Conservation (phyloP, 1,140 invertebrate genomes). For the Apolygus lucorum region DNA sequence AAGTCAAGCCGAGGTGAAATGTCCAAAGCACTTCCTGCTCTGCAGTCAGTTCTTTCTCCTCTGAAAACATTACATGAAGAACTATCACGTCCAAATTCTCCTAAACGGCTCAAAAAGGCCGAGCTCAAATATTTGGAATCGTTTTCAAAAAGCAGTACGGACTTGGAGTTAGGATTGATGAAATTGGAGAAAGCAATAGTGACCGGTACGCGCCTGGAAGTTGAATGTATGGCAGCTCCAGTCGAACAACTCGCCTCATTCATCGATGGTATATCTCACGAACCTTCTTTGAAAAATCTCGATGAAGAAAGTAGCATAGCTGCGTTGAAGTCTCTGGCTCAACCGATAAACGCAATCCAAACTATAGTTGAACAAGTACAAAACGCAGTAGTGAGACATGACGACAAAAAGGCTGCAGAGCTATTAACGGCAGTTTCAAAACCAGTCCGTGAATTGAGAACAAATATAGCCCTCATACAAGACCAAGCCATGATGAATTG, state of each 20-base stretch:
- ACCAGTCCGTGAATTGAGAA: slow-evolving; percentile 37
- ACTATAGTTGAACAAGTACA: slow-evolving; percentile 41
- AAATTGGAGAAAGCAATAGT: slow-evolving; percentile 27
- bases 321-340: slow-evolving; percentile 37
- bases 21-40: neutral
- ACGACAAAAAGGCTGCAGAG: slow-evolving; percentile 31
- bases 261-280: slow-evolving; percentile 18
- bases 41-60: slow-evolving; percentile 11
- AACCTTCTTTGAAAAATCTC: slow-evolving; percentile 18
- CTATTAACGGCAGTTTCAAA: slow-evolving; percentile 37
- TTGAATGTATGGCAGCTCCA: slow-evolving; percentile 15
- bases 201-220: neutral
- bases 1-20: neutral
- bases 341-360: slow-evolving; percentile 43
- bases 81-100: slow-evolving; percentile 3
- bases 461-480: slow-evolving; percentile 35
- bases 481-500: slow-evolving; percentile 33
- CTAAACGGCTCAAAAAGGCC: slow-evolving; percentile 12
- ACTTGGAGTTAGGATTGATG: slow-evolving; percentile 31
- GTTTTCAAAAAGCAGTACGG: slow-evolving; percentile 28
- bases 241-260: slow-evolving; percentile 18
- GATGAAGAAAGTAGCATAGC: slow-evolving; percentile 30
- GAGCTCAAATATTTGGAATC: slow-evolving; percentile 26
- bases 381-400: slow-evolving; percentile 37
- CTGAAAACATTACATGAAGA: slow-evolving; percentile 26